Percentiles rank a stretch among this genome's conserved stretches.
These are phyloP conservation scores for Muscicapa striata DNA, from an alignment of 2,797 vertebrate species.

Conservation along the genomic window DNA sequence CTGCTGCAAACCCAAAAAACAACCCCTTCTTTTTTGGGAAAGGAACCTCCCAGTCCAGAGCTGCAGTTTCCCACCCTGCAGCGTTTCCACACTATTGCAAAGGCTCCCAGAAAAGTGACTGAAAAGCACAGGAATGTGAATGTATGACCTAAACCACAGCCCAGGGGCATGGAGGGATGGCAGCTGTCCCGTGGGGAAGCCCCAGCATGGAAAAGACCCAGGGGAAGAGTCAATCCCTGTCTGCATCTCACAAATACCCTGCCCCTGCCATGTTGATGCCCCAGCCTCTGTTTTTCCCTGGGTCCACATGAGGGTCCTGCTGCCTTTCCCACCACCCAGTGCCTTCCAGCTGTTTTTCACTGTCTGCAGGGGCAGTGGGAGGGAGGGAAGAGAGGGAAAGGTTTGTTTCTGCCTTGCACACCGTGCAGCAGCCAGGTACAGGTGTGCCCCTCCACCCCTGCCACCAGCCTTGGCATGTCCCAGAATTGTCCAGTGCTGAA, in stretches of 20 bases:
- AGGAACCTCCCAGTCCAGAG: not conserved
- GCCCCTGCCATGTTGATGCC: not conserved
- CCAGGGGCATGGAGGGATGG: not conserved
- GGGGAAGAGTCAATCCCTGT: not conserved
- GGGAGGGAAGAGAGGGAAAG: not conserved
- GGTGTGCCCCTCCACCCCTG: not conserved
- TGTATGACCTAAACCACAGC: not conserved
- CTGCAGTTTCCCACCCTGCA: not conserved
- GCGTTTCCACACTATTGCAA: accelerated
- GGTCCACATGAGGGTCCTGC: not conserved
- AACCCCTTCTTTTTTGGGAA: not conserved
- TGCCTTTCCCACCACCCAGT: constrained; percentile 22
- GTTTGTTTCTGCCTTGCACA: not conserved
- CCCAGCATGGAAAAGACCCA: not conserved
- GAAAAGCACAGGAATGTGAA: not conserved
- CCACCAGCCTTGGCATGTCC: not conserved
- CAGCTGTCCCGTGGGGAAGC: not conserved
- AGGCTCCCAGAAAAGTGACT: not conserved
- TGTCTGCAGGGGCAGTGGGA: not conserved
- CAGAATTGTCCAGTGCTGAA: not conserved
- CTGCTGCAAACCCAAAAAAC: not conserved
- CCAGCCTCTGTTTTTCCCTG: not conserved
- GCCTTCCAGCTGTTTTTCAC: constrained; percentile 44
- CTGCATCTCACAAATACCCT: not conserved
- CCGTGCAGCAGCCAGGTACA: accelerated